A percentile compares a stretch with the other conserved stretches of the same genome.
phyloP scores from a whole-genome alignment of 2,888 invertebrate genomes.

The Patella ulyssiponensis region DNA sequence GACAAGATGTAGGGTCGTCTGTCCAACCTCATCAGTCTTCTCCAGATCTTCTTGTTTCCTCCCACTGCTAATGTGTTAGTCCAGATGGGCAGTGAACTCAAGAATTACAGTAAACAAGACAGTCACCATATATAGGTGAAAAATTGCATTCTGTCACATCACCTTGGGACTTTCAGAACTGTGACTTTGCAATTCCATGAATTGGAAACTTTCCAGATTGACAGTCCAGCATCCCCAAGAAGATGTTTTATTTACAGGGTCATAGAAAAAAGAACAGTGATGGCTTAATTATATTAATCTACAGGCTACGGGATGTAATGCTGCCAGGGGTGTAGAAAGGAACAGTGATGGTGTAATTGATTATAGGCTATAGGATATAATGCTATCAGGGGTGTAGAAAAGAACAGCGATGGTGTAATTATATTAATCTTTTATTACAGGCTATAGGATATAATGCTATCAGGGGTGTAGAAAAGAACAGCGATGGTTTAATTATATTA shows the following conservation, averaged over 20 bases:
- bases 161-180: too few species aligned
- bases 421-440: constrained; percentile 69
- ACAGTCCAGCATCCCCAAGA: too few species aligned
- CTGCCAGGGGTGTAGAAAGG: constrained; percentile 83
- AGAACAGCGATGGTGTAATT: constrained; percentile 93
- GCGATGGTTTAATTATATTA: constrained; percentile 90
- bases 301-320: constrained; percentile 89
- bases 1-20: too few species aligned
- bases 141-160: too few species aligned
- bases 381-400: constrained; percentile 80
- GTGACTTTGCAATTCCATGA: too few species aligned
- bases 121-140: too few species aligned
- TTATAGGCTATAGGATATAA: not conserved
- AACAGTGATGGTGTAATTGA: constrained; percentile 88
- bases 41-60: too few species aligned
- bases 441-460: constrained; percentile 93
- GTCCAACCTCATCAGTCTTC: too few species aligned
- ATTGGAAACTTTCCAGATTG: too few species aligned
- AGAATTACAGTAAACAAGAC: too few species aligned
- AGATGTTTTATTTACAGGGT: constrained; percentile 65
- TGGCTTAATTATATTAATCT: constrained; percentile 39
- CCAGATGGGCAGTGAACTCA: too few species aligned
- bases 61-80: too few species aligned
- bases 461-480: constrained; percentile 85
- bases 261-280: constrained; percentile 68